phyloP scores from a whole-genome alignment of 2,113 vertebrate genomes.

The Oncorhynchus clarkii region DNA sequence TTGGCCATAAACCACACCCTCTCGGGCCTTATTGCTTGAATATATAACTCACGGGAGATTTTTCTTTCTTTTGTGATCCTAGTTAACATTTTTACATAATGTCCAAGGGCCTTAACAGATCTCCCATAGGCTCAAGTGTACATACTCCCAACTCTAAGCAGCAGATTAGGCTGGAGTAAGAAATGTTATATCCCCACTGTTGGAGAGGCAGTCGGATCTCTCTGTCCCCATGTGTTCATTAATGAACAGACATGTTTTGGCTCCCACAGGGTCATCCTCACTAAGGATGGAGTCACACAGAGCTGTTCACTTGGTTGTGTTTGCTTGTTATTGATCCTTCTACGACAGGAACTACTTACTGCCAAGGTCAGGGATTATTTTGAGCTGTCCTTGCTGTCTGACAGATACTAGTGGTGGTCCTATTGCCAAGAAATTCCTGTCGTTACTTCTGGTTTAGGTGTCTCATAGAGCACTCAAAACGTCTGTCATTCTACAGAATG shows the following conservation, averaged over 20 bases:
- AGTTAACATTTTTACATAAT: background rate
- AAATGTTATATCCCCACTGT: conserved; percentile 32
- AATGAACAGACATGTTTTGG: conserved; percentile 52
- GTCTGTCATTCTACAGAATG: background rate
- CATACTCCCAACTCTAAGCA: conserved; percentile 6
- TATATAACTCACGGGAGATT: no score
- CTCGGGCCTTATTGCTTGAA: no score
- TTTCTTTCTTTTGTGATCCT: background rate
- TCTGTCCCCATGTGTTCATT: conserved; percentile 46
- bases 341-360: conserved; percentile 19
- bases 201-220: conserved; percentile 41
- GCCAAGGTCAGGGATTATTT: conserved; percentile 47
- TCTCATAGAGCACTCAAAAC: background rate
- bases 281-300: conserved; percentile 54
- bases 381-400: conserved; percentile 26
- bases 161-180: conserved; percentile 17
- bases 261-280: conserved; percentile 42
- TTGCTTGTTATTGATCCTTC: conserved; percentile 43
- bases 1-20: no score
- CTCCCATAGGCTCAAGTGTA: background rate
- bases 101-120: background rate
- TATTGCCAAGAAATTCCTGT: background rate
- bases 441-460: conserved; percentile 8
- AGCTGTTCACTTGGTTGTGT: conserved; percentile 13
- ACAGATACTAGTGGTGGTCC: conserved; percentile 2